These are phyloP conservation scores for Seriola rivoliana DNA, from an alignment of 2,113 vertebrate genomes.

Conservation along the genomic window DNA sequence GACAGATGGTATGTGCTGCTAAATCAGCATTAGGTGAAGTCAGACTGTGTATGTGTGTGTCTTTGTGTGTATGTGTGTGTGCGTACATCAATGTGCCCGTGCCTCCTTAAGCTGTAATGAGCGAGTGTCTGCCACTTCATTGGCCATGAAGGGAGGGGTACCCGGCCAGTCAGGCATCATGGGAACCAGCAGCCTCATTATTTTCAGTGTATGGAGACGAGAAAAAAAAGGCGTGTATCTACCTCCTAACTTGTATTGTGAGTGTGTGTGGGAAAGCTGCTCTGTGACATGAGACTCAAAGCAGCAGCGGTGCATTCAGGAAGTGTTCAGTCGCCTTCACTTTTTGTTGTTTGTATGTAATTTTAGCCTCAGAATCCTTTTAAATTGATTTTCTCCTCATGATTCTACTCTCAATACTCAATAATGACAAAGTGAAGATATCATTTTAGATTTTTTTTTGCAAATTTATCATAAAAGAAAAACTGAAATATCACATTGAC, in stretches of 20 bases:
- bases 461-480: too few species aligned
- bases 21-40: conserved; percentile 72
- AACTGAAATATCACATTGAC: too few species aligned
- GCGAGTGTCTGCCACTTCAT: conserved; percentile 45
- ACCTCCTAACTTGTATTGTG: conserved; percentile 14
- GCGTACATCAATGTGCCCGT: conserved; percentile 25
- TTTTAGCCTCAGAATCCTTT: too few species aligned
- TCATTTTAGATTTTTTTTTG: too few species aligned
- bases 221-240: neutral
- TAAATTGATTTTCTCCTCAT: too few species aligned
- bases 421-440: too few species aligned
- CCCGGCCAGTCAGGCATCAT: conserved; percentile 42
- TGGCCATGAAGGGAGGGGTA: conserved; percentile 21
- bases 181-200: conserved; percentile 61
- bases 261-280: conserved; percentile 23
- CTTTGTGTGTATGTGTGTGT: conserved; percentile 15
- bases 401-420: too few species aligned
- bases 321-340: too few species aligned
- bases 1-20: conserved; percentile 78
- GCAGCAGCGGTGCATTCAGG: neutral
- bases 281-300: conserved; percentile 42
- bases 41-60: conserved; percentile 29
- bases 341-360: too few species aligned
- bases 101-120: conserved; percentile 67
- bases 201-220: conserved; percentile 36